These are phyloP conservation scores for Myotis yumanensis DNA, from an alignment of 2,113 vertebrate genomes.

Conservation along the genomic window DNA sequence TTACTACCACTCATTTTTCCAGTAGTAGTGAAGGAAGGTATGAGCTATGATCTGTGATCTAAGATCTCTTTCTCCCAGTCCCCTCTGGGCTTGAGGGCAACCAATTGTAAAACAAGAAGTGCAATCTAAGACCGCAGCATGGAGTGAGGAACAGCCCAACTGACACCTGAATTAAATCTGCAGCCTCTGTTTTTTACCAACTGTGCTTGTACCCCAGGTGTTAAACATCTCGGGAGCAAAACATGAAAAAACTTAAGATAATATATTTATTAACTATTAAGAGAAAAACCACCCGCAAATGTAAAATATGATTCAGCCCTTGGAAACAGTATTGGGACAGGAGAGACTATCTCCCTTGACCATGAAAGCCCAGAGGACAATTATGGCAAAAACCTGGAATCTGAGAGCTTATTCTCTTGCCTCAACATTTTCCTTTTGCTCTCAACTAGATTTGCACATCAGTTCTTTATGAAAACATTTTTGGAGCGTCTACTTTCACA, in stretches of 20 bases:
- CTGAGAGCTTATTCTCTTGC: accelerated
- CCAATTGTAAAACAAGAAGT: slow-evolving; percentile 50
- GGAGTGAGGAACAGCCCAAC: neutral
- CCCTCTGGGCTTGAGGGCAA: slow-evolving; percentile 68
- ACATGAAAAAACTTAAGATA: neutral
- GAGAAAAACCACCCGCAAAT: neutral
- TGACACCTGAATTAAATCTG: neutral
- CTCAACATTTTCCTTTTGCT: neutral
- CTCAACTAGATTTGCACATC: neutral
- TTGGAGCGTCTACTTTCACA: neutral
- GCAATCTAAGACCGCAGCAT: neutral
- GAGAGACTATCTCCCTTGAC: neutral
- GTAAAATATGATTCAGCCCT: neutral
- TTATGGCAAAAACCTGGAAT: neutral
- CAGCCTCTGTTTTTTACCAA: neutral
- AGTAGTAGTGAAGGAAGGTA: slow-evolving; percentile 56
- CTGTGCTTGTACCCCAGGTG: neutral
- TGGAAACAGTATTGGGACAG: neutral
- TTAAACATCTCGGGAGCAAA: neutral
- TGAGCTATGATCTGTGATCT: slow-evolving; percentile 60
- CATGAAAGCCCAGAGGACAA: neutral
- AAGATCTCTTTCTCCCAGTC: slow-evolving; percentile 69
- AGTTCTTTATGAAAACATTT: neutral
- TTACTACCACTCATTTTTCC: slow-evolving; percentile 63
- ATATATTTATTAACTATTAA: neutral